Base-by-base conservation (phyloP, 2,797 vertebrate species). In the Acanthiza pusilla region DNA sequence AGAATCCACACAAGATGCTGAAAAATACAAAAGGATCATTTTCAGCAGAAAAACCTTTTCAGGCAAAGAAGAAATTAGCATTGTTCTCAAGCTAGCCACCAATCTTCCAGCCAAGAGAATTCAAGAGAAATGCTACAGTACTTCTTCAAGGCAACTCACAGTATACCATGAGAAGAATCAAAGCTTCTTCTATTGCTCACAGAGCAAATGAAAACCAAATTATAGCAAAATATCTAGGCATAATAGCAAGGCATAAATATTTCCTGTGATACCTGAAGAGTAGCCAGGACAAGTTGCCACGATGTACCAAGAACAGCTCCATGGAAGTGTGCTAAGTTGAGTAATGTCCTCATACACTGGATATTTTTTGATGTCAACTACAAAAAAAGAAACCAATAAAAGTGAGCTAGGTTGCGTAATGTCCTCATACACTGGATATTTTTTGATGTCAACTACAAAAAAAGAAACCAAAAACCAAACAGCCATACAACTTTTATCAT, bases 351-450 rank as follows among this genome's bases (percentile, higher is more conserved):
- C 99, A 99, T 99, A 96, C 99, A 99, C 97, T 99, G 99, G 96
- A 99, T 99, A 97, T 99, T 99, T 98, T 99, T 99, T 67, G 99
- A 99, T 29, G 99, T 99, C 79, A 99, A 98, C 99, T 99, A 88
- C 19, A 81, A 45, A 73, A 68, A 77, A 47, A 63, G 32, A 79
- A 16, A 7, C 2, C 75, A 34, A n/a, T n/a, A n/a, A n/a, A 99
- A 99, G 93, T 99, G 99, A 30, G 99, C 99, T 97, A 99, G 97
- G 92, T 99, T 99, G 96, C 99, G 97, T 90, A 99, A 98, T 7
- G 99, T 99, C 83, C 99, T 98, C 99, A 99, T 99, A 96, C 99
- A 99, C 97, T 99, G 99, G 96, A 99, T 99, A 97, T 99, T 99
- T 98, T 99, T 99, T 67, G 99, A 99, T 29, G 99, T 99, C 79